Evolutionary conservation across 53 echinoderm and acorn worm genomes (phyloP), one percentile per base, ranked within the genome.

Genomic region (Apostichopus leukothele): DNA sequence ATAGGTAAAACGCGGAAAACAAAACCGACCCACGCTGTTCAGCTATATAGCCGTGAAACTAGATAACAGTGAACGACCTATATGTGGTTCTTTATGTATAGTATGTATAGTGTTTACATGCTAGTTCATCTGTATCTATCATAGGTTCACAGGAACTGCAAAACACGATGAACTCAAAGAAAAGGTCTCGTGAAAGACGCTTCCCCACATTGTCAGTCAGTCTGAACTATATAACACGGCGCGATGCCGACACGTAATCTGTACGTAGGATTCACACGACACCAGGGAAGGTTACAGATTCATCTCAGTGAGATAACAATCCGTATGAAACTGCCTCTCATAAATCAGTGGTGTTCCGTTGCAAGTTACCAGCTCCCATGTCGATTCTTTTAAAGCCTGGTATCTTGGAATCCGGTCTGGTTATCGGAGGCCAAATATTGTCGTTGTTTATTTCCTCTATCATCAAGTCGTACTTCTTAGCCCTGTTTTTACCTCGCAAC

Each of bases 361-460:
- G 55, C 55, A 22, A 52, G 23, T 81, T 81, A 55, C 81, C 81
- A 54, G 81, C 81, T 7, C 16, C 81, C 13, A 59, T 22, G 23
- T 81, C 81, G 25, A 55, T 54, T 23, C 55, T 55, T 59, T 81
- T 81, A 59, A 81, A 55, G 21, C 55, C 20, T 13, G 81, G 55
- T 22, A 54, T 54, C 55, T 81, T 81, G 12, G 9, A 18, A 1
- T 81, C 81, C 12, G 81, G 81, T 81, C 55, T 55, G 55, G 93
- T 92, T 60, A 96, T 78, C 6, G 96, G 96, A 71, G 96, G 96
- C 96, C 96, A 96, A 19, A 75, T 76, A 27, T 94, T 83, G 57
- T 96, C 94, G 16, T 90, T 88, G 61, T 94, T 78, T 52, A 96
- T 78, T 27, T 94, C 93, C 52, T 92, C 89, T 8, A 87, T 89